Conservation (phyloP, 2,888 invertebrate genomes). For the Epiblema foenella region DNA sequence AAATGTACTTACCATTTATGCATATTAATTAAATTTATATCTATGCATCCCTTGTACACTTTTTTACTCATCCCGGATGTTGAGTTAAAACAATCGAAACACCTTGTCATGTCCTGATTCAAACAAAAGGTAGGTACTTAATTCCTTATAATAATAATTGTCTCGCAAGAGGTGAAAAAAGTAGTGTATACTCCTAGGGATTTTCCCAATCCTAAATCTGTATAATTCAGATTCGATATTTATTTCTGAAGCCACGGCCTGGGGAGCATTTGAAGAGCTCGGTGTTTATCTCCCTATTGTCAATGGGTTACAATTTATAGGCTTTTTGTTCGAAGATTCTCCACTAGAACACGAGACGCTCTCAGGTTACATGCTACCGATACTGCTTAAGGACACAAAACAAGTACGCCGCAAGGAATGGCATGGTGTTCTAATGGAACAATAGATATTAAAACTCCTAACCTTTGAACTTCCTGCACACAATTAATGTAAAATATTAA, state of each 20-base stretch:
- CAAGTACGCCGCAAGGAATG: conserved; percentile 26
- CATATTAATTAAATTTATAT: too few relatives aligned
- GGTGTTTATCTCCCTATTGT: conserved; percentile 42
- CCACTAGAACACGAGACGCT: conserved; percentile 32
- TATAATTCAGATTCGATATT: conserved; percentile 30
- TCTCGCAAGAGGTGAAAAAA: too few relatives aligned
- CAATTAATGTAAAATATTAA: not conserved
- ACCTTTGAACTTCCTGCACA: conserved; percentile 12
- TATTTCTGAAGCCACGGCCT: not conserved
- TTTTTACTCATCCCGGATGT: not conserved
- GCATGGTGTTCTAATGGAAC: conserved; percentile 18
- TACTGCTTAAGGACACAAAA: conserved; percentile 35
- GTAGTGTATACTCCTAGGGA: too few relatives aligned
- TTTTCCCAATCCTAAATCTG: too few relatives aligned
- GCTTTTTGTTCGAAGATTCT: conserved; percentile 41
- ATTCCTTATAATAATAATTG: too few relatives aligned
- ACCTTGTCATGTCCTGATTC: too few relatives aligned
- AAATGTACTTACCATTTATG: too few relatives aligned
- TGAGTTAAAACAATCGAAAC: not conserved
- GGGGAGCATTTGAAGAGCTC: conserved; percentile 27
- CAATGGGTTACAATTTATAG: conserved; percentile 41
- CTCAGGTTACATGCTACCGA: conserved; percentile 31
- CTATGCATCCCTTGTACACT: too few relatives aligned
- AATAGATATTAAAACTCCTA: conserved; percentile 23
- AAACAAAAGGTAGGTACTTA: too few relatives aligned